Evolutionary conservation across 2,888 invertebrate species (phyloP).

Genomic region (Phalera bucephala): DNA sequence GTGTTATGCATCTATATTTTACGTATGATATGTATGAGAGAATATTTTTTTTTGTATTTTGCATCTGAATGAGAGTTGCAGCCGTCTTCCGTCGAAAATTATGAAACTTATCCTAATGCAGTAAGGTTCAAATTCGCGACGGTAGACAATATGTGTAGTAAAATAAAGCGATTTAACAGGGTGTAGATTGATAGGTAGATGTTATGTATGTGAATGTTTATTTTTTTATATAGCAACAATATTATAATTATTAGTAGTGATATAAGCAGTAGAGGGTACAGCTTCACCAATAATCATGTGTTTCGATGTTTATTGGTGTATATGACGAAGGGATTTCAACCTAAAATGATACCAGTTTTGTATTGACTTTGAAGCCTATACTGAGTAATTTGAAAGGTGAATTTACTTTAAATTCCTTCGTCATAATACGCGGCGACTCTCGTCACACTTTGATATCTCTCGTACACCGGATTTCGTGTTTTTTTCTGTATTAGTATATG

Average conservation of each 20-base stretch:
- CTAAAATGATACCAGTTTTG: constrained; percentile 3
- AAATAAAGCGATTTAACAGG: constrained; percentile 32
- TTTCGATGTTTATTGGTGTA: constrained; percentile 33
- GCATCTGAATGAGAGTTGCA: constrained; percentile 49
- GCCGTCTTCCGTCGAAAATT: constrained; percentile 30
- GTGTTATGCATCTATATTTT: constrained; percentile 64
- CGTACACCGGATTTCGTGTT: constrained; percentile 10
- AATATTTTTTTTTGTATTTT: constrained; percentile 42
- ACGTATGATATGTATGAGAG: constrained; percentile 55
- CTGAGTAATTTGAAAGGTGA: constrained; percentile 3
- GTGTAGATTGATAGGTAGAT: constrained; percentile 76
- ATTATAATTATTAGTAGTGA: constrained; percentile 42
- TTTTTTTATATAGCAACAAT: constrained; percentile 39
- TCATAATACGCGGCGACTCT: constrained; percentile 42
- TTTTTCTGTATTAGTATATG: background rate
- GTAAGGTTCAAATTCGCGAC: constrained; percentile 35
- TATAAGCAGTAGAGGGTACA: constrained; percentile 57
- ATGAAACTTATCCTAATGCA: constrained; percentile 29
- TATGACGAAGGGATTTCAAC: constrained; percentile 45
- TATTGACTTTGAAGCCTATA: background rate
- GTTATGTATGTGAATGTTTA: constrained; percentile 75
- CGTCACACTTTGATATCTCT: constrained; percentile 47
- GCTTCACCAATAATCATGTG: constrained; percentile 47
- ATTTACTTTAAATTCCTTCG: constrained; percentile 35
- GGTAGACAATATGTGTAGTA: constrained; percentile 32